phyloP scores from a whole-genome alignment of 2,888 invertebrate genomes.

The Gastracanthus pulcherrimus region DNA sequence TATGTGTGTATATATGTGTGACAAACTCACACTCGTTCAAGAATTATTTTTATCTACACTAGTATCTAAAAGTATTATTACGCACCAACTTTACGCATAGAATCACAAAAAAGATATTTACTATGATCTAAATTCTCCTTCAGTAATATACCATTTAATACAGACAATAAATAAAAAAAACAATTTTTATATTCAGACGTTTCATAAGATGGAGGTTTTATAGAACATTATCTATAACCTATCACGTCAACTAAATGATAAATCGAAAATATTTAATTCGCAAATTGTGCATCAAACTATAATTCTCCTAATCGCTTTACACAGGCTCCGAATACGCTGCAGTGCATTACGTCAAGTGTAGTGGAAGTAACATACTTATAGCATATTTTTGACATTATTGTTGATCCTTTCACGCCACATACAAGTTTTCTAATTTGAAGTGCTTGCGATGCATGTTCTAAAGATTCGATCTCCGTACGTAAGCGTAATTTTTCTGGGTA shows the following conservation, averaged over 20 bases:
- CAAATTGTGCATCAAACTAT: background rate
- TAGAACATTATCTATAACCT: background rate
- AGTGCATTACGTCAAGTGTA: constrained; percentile 55
- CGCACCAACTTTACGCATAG: too few relatives aligned
- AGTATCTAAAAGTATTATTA: too few relatives aligned
- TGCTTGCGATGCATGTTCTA: constrained; percentile 30
- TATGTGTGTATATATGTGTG: too few relatives aligned
- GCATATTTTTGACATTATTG: constrained; percentile 12
- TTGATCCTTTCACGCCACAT: background rate
- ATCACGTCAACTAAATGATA: background rate
- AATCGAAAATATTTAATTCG: background rate
- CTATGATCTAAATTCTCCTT: constrained; percentile 55
- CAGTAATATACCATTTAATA: constrained; percentile 54
- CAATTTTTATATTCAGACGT: constrained; percentile 4
- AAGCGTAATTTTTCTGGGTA: constrained; percentile 18
- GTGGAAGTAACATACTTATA: constrained; percentile 41
- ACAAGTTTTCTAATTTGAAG: constrained; percentile 43
- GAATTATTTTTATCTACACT: too few relatives aligned
- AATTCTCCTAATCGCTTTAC: background rate
- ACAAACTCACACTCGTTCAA: too few relatives aligned
- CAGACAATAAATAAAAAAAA: constrained; percentile 54
- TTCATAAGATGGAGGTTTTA: constrained; percentile 20
- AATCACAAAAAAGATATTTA: constrained; percentile 38
- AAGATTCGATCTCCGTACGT: constrained; percentile 23
- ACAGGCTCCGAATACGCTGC: background rate